phyloP scores from a whole-genome alignment of 2,113 vertebrate genomes.

The Protobothrops mucrosquamatus region DNA sequence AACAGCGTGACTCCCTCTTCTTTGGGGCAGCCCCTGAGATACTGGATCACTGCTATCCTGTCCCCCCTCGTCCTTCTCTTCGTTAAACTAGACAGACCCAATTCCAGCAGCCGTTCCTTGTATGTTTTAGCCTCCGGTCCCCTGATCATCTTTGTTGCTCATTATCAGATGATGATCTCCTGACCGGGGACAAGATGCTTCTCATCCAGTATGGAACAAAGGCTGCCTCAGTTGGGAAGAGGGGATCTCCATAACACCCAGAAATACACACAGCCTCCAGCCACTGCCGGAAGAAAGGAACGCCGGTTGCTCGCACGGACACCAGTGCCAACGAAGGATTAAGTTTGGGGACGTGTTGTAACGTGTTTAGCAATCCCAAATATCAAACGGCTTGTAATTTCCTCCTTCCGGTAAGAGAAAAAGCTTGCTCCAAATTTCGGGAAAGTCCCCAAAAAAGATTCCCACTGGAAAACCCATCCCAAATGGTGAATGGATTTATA shows the following conservation, averaged over 20 bases:
- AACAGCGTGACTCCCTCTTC: too few relatives aligned
- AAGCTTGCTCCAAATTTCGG: neutral
- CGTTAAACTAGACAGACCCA: too few relatives aligned
- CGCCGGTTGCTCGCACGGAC: rapidly evolving
- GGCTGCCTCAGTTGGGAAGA: neutral
- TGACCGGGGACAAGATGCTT: neutral
- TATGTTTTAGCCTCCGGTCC: too few relatives aligned
- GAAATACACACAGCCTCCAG: neutral
- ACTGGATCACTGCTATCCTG: rapidly evolving
- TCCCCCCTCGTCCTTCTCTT: too few relatives aligned
- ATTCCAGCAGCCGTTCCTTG: too few relatives aligned
- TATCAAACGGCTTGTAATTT: neutral
- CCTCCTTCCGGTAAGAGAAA: neutral
- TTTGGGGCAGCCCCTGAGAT: too few relatives aligned
- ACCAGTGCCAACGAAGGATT: neutral
- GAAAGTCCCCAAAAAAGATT: neutral
- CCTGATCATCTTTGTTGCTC: too few relatives aligned
- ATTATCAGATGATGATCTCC: neutral
- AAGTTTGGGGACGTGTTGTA: neutral
- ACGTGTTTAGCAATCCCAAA: neutral
- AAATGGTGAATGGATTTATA: neutral
- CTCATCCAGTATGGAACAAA: neutral
- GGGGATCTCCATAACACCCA: neutral
- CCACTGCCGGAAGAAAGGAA: rapidly evolving
- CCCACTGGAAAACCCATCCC: neutral